These are phyloP conservation scores for Sitodiplosis mosellana DNA, from an alignment of 1,140 invertebrate genomes.

Conservation along the genomic window DNA sequence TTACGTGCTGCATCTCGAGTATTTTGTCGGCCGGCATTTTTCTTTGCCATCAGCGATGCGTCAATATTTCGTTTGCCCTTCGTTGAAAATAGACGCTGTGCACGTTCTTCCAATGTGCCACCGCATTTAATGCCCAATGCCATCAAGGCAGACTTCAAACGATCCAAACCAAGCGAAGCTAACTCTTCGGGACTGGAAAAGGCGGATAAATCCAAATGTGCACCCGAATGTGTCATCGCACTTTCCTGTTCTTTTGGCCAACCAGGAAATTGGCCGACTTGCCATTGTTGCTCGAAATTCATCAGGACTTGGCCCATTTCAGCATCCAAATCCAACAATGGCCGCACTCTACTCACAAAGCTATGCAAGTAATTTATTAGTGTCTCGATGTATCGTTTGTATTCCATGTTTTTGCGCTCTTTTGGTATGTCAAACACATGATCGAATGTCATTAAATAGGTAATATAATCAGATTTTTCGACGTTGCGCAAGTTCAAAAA, in stretches of 20 bases:
- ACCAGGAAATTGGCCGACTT: conserved; percentile 73
- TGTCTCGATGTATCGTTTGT: conserved; percentile 69
- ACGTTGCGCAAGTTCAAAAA: conserved; percentile 95
- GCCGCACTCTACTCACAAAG: conserved; percentile 74
- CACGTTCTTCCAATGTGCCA: conserved; percentile 91
- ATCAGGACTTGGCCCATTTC: conserved; percentile 59
- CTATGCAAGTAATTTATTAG: conserved; percentile 62
- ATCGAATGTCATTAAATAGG: conserved; percentile 86
- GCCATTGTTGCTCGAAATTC: conserved; percentile 81
- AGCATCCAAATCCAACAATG: conserved; percentile 68
- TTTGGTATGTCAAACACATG: conserved; percentile 90
- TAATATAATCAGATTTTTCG: conserved; percentile 93
- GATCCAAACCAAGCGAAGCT: conserved; percentile 87
- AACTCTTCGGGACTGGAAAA: conserved; percentile 97
- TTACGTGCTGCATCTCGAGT: conserved; percentile 53
- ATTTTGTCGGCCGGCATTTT: conserved; percentile 41
- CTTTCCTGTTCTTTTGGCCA: conserved; percentile 95
- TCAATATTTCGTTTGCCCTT: conserved; percentile 87
- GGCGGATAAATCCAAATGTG: conserved; percentile 89
- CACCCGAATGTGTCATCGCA: conserved; percentile 79
- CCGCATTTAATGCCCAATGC: conserved; percentile 97
- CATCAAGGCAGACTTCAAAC: conserved; percentile 92
- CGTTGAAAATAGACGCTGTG: conserved; percentile 84
- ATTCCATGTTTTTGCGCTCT: conserved; percentile 86
- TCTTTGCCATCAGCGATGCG: conserved; percentile 77